Conservation (phyloP, 1,140 invertebrate genomes). For the Wiebesia pumilae region DNA sequence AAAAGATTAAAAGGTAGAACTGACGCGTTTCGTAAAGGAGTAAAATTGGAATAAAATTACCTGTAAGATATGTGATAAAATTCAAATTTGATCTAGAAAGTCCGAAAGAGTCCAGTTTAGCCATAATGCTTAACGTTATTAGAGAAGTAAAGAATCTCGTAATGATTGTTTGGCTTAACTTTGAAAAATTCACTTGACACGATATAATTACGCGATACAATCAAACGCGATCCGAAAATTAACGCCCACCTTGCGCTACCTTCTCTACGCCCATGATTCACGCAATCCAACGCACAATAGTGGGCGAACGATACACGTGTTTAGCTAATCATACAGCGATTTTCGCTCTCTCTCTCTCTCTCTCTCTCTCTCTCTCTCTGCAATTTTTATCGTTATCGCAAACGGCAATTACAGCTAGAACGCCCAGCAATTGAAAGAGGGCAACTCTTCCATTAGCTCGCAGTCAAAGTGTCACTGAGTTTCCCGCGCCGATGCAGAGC, state of each 20-base stretch:
- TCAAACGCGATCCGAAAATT: background rate
- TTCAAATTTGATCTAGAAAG: no score
- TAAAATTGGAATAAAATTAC: no score
- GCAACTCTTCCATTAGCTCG: constrained; percentile 40
- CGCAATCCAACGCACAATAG: background rate
- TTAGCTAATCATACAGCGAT: constrained; percentile 7
- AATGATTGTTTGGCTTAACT: background rate
- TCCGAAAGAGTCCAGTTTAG: no score
- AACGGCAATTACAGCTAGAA: constrained; percentile 29
- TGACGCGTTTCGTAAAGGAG: no score
- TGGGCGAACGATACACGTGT: background rate
- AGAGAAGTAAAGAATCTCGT: no score
- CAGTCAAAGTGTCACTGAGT: constrained; percentile 18
- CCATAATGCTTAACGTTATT: no score
- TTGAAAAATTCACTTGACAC: background rate
- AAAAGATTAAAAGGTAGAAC: no score
- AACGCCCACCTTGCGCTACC: background rate
- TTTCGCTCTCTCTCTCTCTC: background rate
- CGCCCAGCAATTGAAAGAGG: constrained; percentile 40
- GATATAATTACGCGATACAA: background rate
- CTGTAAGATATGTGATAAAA: no score
- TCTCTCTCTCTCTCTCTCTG: background rate
- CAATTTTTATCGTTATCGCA: constrained; percentile 36
- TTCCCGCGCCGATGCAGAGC: background rate
- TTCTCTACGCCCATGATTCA: background rate